Evolutionary conservation across 2,797 vertebrate species (phyloP), one percentile per base, ranked within the genome.

Genomic region (Lepus townsendii): DNA sequence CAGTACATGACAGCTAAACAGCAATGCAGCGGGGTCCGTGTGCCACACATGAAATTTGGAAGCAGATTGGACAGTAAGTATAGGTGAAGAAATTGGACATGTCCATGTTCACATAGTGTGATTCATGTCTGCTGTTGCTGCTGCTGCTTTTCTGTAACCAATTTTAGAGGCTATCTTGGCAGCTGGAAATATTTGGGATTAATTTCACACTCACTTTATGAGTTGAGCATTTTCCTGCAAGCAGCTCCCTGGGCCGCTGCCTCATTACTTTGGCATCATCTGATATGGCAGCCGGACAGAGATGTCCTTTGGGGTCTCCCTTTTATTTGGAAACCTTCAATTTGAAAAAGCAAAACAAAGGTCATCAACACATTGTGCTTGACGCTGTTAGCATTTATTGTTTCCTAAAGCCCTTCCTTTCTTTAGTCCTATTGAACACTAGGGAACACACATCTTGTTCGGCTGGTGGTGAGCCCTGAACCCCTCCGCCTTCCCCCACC

Each of bases 231-330:
- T 95, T 97, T 79, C 93, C 83, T 98, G 92, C 2, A 2, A 22
- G 38, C 84, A 94, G 93, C 97, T 99, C 98, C 98, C 98, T 98
- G 98, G 98, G 97, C 93, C 98, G 98, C 98, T 98, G 97, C 99
- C 98, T 99, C 97, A 96, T 98, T 98, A 98, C 98, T 99, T 92
- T 99, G 98, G 98, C 98, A 98, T 98, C 98, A 98, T 98, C 99
- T 98, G 99, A 97, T 96, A 96, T 92, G 96, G 98, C 96, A 93
- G 97, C 98, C 98, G 97, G 97, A 98, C 97, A 98, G 97, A 95
- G 98, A 95, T 98, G 98, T 98, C 97, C 97, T 98, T 90, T 91
- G 97, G 92, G 94, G 91, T 97, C 95, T 97, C 95, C 92, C 27
- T 97, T 98, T 97, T 96, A 96, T 97, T 98, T 98, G 97, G 98